Percentiles rank a stretch among this genome's conserved stretches.
phyloP scores from a whole-genome alignment of 2,888 invertebrate species.

The Bhutanitis thaidina region DNA sequence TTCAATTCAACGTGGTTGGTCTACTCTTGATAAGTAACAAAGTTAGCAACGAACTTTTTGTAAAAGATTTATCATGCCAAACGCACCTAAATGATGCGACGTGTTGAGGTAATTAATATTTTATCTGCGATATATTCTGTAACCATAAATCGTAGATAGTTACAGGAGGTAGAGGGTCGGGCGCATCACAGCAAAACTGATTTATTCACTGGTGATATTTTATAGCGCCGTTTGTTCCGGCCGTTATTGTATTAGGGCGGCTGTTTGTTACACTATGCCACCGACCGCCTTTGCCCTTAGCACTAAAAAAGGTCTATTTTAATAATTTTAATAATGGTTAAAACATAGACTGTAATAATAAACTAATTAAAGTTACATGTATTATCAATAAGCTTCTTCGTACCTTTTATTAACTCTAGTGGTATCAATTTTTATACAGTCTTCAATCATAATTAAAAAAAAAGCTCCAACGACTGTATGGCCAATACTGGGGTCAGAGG shows the following conservation, averaged over 20 bases:
- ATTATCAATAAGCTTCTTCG: too few species aligned
- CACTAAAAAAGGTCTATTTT: conserved; percentile 8
- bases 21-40: too few species aligned
- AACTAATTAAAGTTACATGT: too few species aligned
- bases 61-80: too few species aligned
- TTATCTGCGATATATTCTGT: conserved; percentile 63
- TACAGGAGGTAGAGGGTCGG: conserved; percentile 52
- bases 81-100: conserved; percentile 28
- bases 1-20: too few species aligned
- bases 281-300: conserved; percentile 30
- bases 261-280: conserved; percentile 66
- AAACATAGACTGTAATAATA: too few species aligned
- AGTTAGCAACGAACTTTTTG: too few species aligned
- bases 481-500: too few species aligned
- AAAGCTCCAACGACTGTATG: too few species aligned
- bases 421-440: too few species aligned
- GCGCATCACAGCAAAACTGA: conserved; percentile 75
- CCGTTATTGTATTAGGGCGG: conserved; percentile 83
- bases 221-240: conserved; percentile 84
- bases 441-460: too few species aligned
- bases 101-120: conserved; percentile 63
- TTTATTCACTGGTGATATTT: conserved; percentile 83
- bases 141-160: conserved; percentile 69
- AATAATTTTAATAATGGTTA: not conserved
- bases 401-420: too few species aligned